Conservation (phyloP, 64 coral and sea anemone genomes). For the Hydrozoanthus tunicans region DNA sequence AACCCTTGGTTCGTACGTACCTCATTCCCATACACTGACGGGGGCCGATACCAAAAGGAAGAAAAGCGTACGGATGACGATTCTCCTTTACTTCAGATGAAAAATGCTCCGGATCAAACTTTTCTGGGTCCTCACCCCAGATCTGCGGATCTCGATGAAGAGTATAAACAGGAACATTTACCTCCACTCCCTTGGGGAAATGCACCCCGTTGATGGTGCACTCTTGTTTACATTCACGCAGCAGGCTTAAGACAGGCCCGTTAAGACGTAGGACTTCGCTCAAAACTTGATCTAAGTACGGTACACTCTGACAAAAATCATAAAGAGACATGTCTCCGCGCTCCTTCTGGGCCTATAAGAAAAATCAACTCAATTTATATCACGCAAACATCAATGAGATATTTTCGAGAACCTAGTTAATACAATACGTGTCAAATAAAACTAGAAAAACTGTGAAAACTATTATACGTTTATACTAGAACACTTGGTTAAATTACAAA, state of each 20-base stretch:
- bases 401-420: too few relatives aligned
- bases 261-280: constrained; percentile 64
- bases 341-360: neutral
- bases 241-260: constrained; percentile 41
- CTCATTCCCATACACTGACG: constrained; percentile 82
- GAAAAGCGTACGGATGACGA: constrained; percentile 60
- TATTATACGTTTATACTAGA: too few relatives aligned
- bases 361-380: neutral
- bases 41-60: constrained; percentile 77
- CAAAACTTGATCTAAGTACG: constrained; percentile 73
- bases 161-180: constrained; percentile 59
- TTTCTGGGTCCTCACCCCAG: constrained; percentile 69
- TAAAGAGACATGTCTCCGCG: constrained; percentile 49
- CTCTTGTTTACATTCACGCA: constrained; percentile 45
- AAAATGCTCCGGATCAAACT: constrained; percentile 77
- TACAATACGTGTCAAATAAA: too few relatives aligned
- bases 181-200: constrained; percentile 69
- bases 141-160: constrained; percentile 76
- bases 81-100: constrained; percentile 66
- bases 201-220: constrained; percentile 40
- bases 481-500: too few relatives aligned
- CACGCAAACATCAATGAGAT: too few relatives aligned
- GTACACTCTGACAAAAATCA: constrained; percentile 42
- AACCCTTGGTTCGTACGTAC: neutral
- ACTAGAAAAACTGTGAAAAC: too few relatives aligned